Evolutionary conservation across 2,888 invertebrate genomes (phyloP), one percentile per base, ranked within the genome.

Genomic region (Scaptomyza flava): DNA sequence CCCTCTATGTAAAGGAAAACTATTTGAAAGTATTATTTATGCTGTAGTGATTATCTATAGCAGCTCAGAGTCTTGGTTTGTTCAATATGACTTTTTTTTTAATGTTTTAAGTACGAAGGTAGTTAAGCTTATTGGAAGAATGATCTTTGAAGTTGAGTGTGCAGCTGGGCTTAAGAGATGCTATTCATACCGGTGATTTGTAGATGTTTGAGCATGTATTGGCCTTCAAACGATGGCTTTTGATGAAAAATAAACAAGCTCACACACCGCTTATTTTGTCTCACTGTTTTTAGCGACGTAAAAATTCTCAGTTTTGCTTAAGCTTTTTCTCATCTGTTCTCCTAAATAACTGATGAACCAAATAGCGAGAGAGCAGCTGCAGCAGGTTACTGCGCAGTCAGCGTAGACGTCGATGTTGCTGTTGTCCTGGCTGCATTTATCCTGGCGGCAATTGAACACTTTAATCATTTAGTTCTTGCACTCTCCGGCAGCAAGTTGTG

Each of bases 401-500:
- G 51, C 50, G 50, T 43, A 48, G 41, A 20, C 56, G 70, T 65
- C 45, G 50, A 14, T 73, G 83, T 71, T 43, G 63, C 43, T 66
- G 67, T 72, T 63, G 84, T 86, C 83, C 89, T 89, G 81, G 71
- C 81, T 90, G 89, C 88, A 89, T 84, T 81, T 83, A 77, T 90
- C 89, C 82, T 82, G 80, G 78, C 88, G 79, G 77, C 81, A 82
- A 74, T 77, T 79, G 79, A 75, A 76, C 68, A 81, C 78, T 85
- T 80, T 81, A 90, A 88, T 91, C 92, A 92, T 92, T 92, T 92
- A 92, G 92, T 92, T 92, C 91, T 92, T 91, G 92, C 91, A 91
- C 92, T 92, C 91, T 91, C 90, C 89, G 90, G 90, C 91, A 91
- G 91, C 91, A 91, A 92, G 92, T 92, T 92, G 92, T 91, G 91